Percentiles rank a stretch among this genome's conserved stretches.
Conservation (phyloP, 2,797 vertebrate genomes). For the Garrulus glandarius region DNA sequence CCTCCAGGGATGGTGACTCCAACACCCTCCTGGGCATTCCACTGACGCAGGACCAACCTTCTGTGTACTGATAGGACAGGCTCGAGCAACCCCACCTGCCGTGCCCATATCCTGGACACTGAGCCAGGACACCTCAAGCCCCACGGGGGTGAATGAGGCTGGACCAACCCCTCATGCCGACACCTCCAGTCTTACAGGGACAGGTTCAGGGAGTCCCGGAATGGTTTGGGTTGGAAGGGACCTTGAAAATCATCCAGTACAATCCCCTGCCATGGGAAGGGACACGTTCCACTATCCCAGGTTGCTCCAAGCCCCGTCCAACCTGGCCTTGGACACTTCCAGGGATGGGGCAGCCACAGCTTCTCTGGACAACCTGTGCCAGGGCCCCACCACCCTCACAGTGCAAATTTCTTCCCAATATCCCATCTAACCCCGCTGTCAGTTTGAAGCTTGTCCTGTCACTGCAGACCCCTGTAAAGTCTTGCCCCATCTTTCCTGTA, state of each 20-base stretch:
- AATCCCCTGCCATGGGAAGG: neutral
- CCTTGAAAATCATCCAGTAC: neutral
- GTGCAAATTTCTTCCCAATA: neutral
- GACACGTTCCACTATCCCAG: fast-evolving
- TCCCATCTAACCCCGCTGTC: neutral
- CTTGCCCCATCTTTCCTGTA: neutral
- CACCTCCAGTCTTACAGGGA: neutral
- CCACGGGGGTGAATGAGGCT: fast-evolving
- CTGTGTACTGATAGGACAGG: fast-evolving
- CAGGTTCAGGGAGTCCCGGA: neutral
- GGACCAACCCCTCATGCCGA: fast-evolving
- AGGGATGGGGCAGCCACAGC: neutral
- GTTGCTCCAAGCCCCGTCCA: fast-evolving
- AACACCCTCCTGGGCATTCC: neutral
- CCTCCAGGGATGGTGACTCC: neutral
- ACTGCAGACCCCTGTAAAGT: neutral
- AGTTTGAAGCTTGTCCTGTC: neutral
- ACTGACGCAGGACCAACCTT: neutral
- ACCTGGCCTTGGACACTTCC: fast-evolving
- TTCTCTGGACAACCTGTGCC: neutral
- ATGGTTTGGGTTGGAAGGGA: neutral
- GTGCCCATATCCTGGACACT: fast-evolving
- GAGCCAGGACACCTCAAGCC: neutral
- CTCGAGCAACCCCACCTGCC: fast-evolving
- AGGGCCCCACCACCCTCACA: neutral